A percentile compares a stretch with the other conserved stretches of the same genome.
These are phyloP conservation scores for Catocala fraxini DNA, from an alignment of 2,888 invertebrate species.

Conservation along the genomic window DNA sequence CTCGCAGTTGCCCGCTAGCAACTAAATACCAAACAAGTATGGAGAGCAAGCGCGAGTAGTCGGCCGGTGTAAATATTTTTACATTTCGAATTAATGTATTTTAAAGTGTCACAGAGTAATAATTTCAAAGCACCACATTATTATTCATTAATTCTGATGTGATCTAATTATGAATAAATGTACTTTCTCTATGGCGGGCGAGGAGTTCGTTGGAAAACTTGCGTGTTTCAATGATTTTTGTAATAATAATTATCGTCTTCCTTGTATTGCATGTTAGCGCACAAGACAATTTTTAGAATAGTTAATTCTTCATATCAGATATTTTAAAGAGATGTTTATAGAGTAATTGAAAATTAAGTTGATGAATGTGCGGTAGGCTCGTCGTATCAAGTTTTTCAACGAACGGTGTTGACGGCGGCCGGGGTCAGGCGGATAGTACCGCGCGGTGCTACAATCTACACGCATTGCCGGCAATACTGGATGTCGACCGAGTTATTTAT, in stretches of 20 bases:
- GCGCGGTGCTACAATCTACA: neutral
- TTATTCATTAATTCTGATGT: slow-evolving; percentile 75
- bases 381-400: slow-evolving; percentile 75
- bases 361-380: slow-evolving; percentile 57
- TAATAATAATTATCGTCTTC: slow-evolving; percentile 77
- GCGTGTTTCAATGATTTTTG: slow-evolving; percentile 61
- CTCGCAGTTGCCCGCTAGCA: slow-evolving; percentile 7
- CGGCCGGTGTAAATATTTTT: slow-evolving; percentile 79
- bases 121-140: slow-evolving; percentile 74
- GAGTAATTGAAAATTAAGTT: slow-evolving; percentile 57
- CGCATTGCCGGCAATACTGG: slow-evolving; percentile 2
- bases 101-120: slow-evolving; percentile 77
- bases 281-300: slow-evolving; percentile 78
- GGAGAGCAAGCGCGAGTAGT: slow-evolving; percentile 36
- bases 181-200: slow-evolving; percentile 59
- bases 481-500: slow-evolving; percentile 32
- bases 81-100: slow-evolving; percentile 79
- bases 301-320: slow-evolving; percentile 81
- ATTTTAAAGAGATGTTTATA: slow-evolving; percentile 70
- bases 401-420: slow-evolving; percentile 50
- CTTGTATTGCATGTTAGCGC: slow-evolving; percentile 80
- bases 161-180: slow-evolving; percentile 69
- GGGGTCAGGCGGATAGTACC: slow-evolving; percentile 13
- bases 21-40: slow-evolving; percentile 29
- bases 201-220: slow-evolving; percentile 78